A percentile compares a stretch with the other conserved stretches of the same genome.
These are phyloP conservation scores for Toxonevra muliebris DNA, from an alignment of 2,888 invertebrate species.

Conservation along the genomic window DNA sequence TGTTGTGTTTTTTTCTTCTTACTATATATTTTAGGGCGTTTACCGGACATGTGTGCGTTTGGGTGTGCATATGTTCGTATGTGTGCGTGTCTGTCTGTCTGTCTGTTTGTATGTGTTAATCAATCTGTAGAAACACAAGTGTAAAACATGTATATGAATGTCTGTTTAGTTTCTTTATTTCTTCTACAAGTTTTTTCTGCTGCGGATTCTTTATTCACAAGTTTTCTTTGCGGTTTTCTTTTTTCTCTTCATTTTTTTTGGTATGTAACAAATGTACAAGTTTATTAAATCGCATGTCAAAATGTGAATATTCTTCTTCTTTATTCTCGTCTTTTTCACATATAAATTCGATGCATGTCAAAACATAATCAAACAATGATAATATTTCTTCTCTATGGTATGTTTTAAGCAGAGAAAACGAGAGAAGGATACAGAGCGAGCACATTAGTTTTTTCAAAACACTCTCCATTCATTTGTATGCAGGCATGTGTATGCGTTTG, in stretches of 20 bases:
- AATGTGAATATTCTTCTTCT: not conserved
- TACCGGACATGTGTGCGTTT: not conserved
- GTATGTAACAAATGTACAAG: conserved; percentile 11
- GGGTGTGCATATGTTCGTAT: not conserved
- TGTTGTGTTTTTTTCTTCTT: not conserved
- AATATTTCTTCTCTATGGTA: too few species aligned
- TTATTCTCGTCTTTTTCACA: too few species aligned
- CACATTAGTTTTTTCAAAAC: too few species aligned
- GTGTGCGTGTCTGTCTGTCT: not conserved
- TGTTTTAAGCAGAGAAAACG: too few species aligned
- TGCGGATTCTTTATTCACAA: not conserved
- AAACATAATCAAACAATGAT: too few species aligned
- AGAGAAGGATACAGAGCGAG: too few species aligned
- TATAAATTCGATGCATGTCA: too few species aligned
- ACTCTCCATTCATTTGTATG: too few species aligned
- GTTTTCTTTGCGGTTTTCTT: not conserved
- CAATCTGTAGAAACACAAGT: conserved; percentile 6
- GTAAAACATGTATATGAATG: not conserved
- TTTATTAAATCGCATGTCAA: conserved; percentile 28
- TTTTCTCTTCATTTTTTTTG: not conserved
- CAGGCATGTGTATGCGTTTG: too few species aligned
- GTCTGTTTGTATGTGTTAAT: conserved; percentile 4
- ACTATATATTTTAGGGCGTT: not conserved
- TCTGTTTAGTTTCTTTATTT: not conserved
- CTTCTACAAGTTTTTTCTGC: not conserved